phyloP scores from a whole-genome alignment of 2,888 invertebrate species.

The Falcaria lacertinaria region DNA sequence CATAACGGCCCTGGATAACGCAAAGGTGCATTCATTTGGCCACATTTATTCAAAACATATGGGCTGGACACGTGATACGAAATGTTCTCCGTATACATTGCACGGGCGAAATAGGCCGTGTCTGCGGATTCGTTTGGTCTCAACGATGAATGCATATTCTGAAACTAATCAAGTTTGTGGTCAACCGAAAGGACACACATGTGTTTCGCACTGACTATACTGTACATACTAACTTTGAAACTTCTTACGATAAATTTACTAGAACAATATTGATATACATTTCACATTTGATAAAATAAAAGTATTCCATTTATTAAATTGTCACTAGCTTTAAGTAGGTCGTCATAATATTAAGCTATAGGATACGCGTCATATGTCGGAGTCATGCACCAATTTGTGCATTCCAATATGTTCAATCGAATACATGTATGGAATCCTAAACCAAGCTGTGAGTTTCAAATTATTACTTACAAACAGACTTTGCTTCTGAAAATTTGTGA shows the following conservation, averaged over 20 bases:
- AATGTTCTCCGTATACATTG: not conserved
- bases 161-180: not conserved
- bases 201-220: not conserved
- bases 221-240: not conserved
- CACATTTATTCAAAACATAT: slow-evolving; percentile 9
- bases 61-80: slow-evolving; percentile 1
- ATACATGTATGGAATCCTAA: not conserved
- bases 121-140: not conserved
- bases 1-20: slow-evolving; percentile 12
- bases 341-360: not conserved
- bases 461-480: not conserved
- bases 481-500: not conserved
- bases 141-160: not conserved
- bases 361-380: not conserved
- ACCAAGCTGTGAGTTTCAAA: not conserved
- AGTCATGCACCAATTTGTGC: not conserved
- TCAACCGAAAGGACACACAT: not conserved
- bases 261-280: too few relatives aligned
- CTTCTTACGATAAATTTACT: not conserved
- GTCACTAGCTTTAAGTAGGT: too few relatives aligned
- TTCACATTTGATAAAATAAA: too few relatives aligned
- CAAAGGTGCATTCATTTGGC: slow-evolving; percentile 7
- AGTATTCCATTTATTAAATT: too few relatives aligned
- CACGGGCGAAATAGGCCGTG: not conserved
- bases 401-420: not conserved